Evolutionary conservation across 2,888 invertebrate species (phyloP).

Genomic region (Oegoconia quadripuncta): DNA sequence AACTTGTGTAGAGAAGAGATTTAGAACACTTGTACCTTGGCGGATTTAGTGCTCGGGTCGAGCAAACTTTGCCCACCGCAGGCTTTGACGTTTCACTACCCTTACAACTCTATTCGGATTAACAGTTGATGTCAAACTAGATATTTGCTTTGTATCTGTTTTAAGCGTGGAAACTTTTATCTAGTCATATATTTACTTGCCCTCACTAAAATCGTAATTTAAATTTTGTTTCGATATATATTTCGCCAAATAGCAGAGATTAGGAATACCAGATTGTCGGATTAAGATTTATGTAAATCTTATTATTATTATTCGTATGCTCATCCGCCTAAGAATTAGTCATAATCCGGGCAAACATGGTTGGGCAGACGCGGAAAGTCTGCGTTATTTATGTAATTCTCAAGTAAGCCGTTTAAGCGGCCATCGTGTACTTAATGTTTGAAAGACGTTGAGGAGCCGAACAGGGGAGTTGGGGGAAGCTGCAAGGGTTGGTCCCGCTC

Average conservation of each 20-base stretch:
- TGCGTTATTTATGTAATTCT: slow-evolving; percentile 56
- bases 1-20: slow-evolving; percentile 36
- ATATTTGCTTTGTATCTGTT: background rate
- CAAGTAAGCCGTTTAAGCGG: slow-evolving; percentile 60
- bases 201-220: too few relatives aligned
- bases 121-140: slow-evolving; percentile 37
- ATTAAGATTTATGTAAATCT: background rate
- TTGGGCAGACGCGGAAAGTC: slow-evolving; percentile 40
- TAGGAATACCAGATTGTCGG: too few relatives aligned
- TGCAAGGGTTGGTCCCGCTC: slow-evolving; percentile 43
- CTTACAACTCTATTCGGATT: slow-evolving; percentile 36
- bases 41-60: slow-evolving; percentile 32
- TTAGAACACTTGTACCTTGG: slow-evolving; percentile 28
- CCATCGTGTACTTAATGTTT: slow-evolving; percentile 58
- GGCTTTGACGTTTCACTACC: slow-evolving; percentile 34
- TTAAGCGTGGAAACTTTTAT: too few relatives aligned
- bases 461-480: slow-evolving; percentile 24
- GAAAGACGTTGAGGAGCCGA: slow-evolving; percentile 35
- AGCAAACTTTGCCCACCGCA: slow-evolving; percentile 38
- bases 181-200: too few relatives aligned
- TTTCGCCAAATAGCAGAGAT: too few relatives aligned
- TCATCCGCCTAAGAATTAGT: slow-evolving; percentile 38
- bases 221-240: too few relatives aligned
- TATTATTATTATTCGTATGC: slow-evolving; percentile 23
- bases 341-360: slow-evolving; percentile 41